Evolutionary conservation across 2,113 vertebrate species (phyloP).

Genomic region (Bubalus kerabau): DNA sequence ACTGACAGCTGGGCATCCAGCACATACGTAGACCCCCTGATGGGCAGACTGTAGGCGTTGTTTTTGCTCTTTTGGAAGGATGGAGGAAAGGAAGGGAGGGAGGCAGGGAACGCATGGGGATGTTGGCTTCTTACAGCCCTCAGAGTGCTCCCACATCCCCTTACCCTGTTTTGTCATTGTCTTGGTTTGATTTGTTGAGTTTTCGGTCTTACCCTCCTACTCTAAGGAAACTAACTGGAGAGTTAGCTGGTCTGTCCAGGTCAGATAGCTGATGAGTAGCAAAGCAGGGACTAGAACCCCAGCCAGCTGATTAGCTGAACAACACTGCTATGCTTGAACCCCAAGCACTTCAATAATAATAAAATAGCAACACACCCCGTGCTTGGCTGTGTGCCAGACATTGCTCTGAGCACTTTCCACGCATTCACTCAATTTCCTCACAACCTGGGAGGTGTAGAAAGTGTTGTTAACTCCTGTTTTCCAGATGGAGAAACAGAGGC

Average conservation of each 20-base stretch:
- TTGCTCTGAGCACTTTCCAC: fast-evolving
- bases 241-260: background rate
- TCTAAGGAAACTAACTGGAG: background rate
- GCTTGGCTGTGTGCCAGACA: background rate
- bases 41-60: background rate
- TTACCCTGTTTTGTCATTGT: background rate
- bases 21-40: background rate
- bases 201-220: background rate
- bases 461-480: background rate
- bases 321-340: background rate
- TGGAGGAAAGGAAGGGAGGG: background rate
- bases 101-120: too few relatives aligned
- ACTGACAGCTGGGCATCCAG: background rate
- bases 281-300: background rate
- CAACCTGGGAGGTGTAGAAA: background rate
- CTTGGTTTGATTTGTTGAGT: background rate
- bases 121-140: background rate
- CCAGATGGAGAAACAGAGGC: background rate
- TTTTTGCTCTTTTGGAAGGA: background rate
- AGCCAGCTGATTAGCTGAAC: background rate
- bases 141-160: background rate
- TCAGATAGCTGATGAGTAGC: background rate
- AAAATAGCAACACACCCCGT: fast-evolving
- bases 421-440: background rate
- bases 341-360: background rate